Percentiles rank a stretch among this genome's conserved stretches.
phyloP scores from a whole-genome alignment of 2,888 invertebrate species.

The Ellobium chinense region DNA sequence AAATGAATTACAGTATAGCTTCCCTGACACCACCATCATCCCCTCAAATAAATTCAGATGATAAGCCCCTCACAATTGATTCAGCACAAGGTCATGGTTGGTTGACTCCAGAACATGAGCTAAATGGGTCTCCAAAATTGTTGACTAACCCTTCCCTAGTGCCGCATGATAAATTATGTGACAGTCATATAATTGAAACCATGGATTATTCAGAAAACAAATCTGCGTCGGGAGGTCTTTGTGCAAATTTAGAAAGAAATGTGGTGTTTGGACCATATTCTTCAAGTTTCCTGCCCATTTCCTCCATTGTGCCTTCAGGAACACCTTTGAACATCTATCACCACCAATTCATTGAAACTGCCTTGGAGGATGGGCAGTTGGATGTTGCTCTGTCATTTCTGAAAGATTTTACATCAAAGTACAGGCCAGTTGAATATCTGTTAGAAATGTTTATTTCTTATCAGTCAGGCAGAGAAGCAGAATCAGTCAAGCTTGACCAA shows the following conservation, averaged over 20 bases:
- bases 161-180: too few species aligned
- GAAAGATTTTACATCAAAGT: not conserved
- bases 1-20: too few species aligned
- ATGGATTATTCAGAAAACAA: too few species aligned
- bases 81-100: too few species aligned
- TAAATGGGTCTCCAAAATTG: too few species aligned
- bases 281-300: not conserved
- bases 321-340: not conserved
- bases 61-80: too few species aligned
- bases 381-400: not conserved
- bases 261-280: not conserved
- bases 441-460: not conserved
- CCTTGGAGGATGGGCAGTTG: not conserved
- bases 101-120: not conserved
- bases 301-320: not conserved
- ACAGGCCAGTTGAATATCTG: not conserved
- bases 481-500: not conserved
- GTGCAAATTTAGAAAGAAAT: not conserved
- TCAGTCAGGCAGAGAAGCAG: not conserved
- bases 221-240: too few species aligned
- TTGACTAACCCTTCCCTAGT: too few species aligned
- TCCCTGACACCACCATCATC: too few species aligned
- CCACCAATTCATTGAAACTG: not conserved
- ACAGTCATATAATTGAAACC: too few species aligned
- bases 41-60: too few species aligned